phyloP scores from a whole-genome alignment of 2,888 invertebrate genomes.

The Salpingus planirostris region DNA sequence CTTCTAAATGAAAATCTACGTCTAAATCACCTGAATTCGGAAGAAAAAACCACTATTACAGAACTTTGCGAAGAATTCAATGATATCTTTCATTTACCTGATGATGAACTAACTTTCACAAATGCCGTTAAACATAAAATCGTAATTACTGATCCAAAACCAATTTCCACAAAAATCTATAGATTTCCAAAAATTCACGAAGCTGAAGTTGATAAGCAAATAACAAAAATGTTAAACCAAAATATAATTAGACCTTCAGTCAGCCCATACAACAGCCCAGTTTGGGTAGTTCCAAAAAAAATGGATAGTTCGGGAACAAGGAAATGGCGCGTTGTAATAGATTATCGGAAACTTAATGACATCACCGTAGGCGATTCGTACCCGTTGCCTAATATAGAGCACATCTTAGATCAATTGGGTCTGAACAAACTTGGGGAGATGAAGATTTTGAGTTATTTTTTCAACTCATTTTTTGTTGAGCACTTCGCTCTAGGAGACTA shows the following conservation, averaged over 20 bases:
- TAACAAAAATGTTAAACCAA: neutral
- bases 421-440: too few relatives aligned
- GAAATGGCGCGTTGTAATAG: slow-evolving; percentile 1
- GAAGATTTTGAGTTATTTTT: too few relatives aligned
- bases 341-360: neutral
- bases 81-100: neutral
- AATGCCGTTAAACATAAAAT: neutral
- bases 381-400: neutral
- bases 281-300: slow-evolving; percentile 1
- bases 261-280: neutral
- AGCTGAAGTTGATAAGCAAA: neutral
- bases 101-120: neutral
- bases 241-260: neutral
- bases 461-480: too few relatives aligned
- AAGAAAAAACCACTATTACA: slow-evolving; percentile 15
- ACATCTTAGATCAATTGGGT: neutral
- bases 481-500: too few relatives aligned
- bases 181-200: neutral
- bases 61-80: slow-evolving; percentile 9
- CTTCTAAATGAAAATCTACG: too few relatives aligned
- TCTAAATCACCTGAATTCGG: slow-evolving; percentile 16
- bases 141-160: neutral
- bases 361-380: neutral
- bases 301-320: neutral
- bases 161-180: neutral